Conservation (phyloP, 2,113 vertebrate species). For the Clarias batrachus region DNA sequence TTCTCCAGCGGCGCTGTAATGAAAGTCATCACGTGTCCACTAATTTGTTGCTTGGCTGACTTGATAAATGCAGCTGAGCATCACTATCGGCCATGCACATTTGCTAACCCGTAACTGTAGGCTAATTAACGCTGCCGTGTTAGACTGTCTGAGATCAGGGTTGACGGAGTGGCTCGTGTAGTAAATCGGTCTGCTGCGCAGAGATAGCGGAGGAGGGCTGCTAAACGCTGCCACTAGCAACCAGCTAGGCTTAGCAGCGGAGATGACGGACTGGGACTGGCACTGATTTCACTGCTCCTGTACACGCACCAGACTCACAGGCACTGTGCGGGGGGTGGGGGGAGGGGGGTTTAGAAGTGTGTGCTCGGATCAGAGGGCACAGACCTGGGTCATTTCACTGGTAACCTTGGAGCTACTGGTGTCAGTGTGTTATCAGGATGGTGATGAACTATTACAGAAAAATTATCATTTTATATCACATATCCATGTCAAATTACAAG, state of each 20-base stretch:
- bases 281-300: slow-evolving; percentile 43
- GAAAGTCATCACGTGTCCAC: slow-evolving; percentile 46
- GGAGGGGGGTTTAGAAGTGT: background rate
- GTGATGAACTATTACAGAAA: background rate
- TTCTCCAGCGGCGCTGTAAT: slow-evolving; percentile 37
- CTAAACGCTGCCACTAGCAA: slow-evolving; percentile 26
- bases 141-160: slow-evolving; percentile 40
- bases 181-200: slow-evolving; percentile 46
- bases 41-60: slow-evolving; percentile 49
- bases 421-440: background rate
- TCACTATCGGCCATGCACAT: slow-evolving; percentile 49
- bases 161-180: slow-evolving; percentile 42
- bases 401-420: background rate
- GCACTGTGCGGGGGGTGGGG: background rate
- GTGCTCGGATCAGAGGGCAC: background rate
- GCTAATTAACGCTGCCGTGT: slow-evolving; percentile 49
- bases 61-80: slow-evolving; percentile 48
- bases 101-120: slow-evolving; percentile 51
- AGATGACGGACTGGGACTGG: slow-evolving; percentile 45
- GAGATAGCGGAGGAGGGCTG: slow-evolving; percentile 45
- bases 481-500: background rate
- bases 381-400: background rate
- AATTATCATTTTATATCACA: background rate
- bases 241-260: slow-evolving; percentile 28
- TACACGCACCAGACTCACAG: slow-evolving; percentile 24